Percentiles rank a stretch among this genome's conserved stretches.
phyloP scores from a whole-genome alignment of 2,113 vertebrate genomes.

The Galemys pyrenaicus region DNA sequence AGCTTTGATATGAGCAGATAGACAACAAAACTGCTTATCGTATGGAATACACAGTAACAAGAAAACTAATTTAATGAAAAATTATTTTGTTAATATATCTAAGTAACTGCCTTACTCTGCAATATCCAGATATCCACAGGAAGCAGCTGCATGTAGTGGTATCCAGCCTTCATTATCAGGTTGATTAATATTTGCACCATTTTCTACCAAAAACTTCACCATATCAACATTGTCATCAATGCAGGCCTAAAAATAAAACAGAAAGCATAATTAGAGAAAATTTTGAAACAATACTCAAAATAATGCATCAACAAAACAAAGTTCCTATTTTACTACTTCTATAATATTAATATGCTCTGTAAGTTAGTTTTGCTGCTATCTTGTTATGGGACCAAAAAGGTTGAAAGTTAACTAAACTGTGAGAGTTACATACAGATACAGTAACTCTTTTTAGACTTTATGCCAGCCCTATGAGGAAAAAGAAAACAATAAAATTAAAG shows the following conservation, averaged over 20 bases:
- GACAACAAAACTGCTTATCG: background rate
- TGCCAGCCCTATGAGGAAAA: background rate
- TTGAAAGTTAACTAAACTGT: background rate
- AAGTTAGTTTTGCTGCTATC: slow-evolving; percentile 17
- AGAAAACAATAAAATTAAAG: background rate
- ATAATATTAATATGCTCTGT: slow-evolving; percentile 9
- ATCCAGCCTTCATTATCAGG: slow-evolving; percentile 99
- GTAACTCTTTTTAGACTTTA: background rate
- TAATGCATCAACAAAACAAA: slow-evolving; percentile 37
- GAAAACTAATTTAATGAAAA: slow-evolving; percentile 31
- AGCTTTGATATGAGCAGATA: background rate
- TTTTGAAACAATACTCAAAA: slow-evolving; percentile 20
- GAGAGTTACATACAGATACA: background rate
- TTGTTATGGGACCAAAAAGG: background rate
- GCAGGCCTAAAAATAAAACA: slow-evolving; percentile 92
- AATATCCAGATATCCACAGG: slow-evolving; percentile 99
- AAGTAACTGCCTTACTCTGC: slow-evolving; percentile 92
- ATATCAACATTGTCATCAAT: slow-evolving; percentile 99
- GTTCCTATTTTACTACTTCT: slow-evolving; percentile 5
- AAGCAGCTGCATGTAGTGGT: slow-evolving; percentile 97
- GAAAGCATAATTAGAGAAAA: slow-evolving; percentile 75
- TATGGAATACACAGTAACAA: background rate
- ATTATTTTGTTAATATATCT: background rate
- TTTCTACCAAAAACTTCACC: slow-evolving; percentile 99
- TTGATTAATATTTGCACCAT: slow-evolving; percentile 98